These are phyloP conservation scores for Orius insidiosus DNA, from an alignment of 1,140 invertebrate genomes.

Conservation along the genomic window DNA sequence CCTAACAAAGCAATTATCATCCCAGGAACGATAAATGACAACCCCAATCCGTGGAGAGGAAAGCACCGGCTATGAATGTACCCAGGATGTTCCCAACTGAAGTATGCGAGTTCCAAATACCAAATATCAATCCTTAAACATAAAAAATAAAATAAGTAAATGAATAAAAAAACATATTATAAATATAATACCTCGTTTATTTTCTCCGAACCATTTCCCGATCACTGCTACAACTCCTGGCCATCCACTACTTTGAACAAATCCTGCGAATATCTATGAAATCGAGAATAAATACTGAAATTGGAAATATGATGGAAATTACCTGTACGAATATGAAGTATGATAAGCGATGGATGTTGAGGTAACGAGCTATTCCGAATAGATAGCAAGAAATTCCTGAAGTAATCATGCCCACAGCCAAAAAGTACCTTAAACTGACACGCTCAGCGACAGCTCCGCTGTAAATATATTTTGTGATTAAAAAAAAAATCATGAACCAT, in stretches of 20 bases:
- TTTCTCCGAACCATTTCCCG: slow-evolving; percentile 90
- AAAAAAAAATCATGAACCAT: slow-evolving; percentile 16
- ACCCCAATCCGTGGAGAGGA: slow-evolving; percentile 76
- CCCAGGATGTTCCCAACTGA: slow-evolving; percentile 90
- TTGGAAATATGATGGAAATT: slow-evolving; percentile 18
- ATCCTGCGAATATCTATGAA: slow-evolving; percentile 53
- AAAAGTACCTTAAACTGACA: slow-evolving; percentile 77
- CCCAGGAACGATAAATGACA: slow-evolving; percentile 87
- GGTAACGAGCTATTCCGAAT: slow-evolving; percentile 73
- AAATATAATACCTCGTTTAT: slow-evolving; percentile 42
- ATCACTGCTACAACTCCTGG: slow-evolving; percentile 85
- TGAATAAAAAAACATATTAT: neutral
- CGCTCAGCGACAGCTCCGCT: slow-evolving; percentile 84
- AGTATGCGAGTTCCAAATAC: slow-evolving; percentile 92
- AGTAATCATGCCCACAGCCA: slow-evolving; percentile 74
- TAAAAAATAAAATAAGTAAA: neutral
- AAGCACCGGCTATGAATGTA: slow-evolving; percentile 63
- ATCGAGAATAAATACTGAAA: slow-evolving; percentile 5
- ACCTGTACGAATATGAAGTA: slow-evolving; percentile 84
- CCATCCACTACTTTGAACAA: slow-evolving; percentile 83
- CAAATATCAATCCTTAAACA: slow-evolving; percentile 69
- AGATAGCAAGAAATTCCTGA: slow-evolving; percentile 75
- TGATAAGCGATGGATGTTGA: slow-evolving; percentile 62
- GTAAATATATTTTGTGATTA: too few relatives aligned
- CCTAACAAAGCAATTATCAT: slow-evolving; percentile 60